Evolutionary conservation across 2,113 vertebrate genomes (phyloP).

Genomic region (Chascanopsetta lugubris): DNA sequence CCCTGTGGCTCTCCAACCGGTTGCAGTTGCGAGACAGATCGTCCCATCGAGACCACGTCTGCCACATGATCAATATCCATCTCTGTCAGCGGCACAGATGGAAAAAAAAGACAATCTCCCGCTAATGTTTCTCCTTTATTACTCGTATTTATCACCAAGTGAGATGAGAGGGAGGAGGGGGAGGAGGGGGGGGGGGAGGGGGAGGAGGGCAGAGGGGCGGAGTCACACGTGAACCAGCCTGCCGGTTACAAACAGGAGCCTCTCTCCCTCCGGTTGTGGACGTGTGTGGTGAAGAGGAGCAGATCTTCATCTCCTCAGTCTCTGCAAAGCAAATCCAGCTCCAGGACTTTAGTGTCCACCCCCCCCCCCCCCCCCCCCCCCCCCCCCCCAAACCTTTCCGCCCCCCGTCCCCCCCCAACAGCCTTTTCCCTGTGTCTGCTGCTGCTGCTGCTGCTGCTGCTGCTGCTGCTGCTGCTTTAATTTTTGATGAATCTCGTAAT

Average conservation of each 20-base stretch:
- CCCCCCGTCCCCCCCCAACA: no score
- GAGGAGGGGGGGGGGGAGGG: slow-evolving; percentile 48
- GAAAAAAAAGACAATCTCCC: slow-evolving; percentile 75
- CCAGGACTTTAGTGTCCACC: slow-evolving; percentile 53
- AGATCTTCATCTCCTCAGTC: slow-evolving; percentile 37
- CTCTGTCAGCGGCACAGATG: slow-evolving; percentile 76
- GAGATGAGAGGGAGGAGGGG: slow-evolving; percentile 60
- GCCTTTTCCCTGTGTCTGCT: slow-evolving; percentile 55
- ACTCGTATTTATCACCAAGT: slow-evolving; percentile 78
- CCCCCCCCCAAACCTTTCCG: no score
- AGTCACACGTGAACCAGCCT: slow-evolving; percentile 70
- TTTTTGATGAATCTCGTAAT: slow-evolving; percentile 80
- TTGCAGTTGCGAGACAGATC: slow-evolving; percentile 67
- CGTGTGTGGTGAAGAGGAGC: slow-evolving; percentile 46
- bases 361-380: no score
- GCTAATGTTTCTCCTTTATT: slow-evolving; percentile 78
- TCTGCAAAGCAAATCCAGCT: slow-evolving; percentile 47
- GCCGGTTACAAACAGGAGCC: slow-evolving; percentile 71
- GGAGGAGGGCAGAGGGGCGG: slow-evolving; percentile 66
- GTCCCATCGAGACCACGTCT: slow-evolving; percentile 64
- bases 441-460: no score
- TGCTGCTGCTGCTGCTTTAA: slow-evolving; percentile 71
- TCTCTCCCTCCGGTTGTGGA: slow-evolving; percentile 68
- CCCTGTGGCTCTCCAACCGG: slow-evolving; percentile 43
- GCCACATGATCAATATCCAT: slow-evolving; percentile 77